Conservation (phyloP, 2,113 vertebrate genomes). For the Notothenia rossii region DNA sequence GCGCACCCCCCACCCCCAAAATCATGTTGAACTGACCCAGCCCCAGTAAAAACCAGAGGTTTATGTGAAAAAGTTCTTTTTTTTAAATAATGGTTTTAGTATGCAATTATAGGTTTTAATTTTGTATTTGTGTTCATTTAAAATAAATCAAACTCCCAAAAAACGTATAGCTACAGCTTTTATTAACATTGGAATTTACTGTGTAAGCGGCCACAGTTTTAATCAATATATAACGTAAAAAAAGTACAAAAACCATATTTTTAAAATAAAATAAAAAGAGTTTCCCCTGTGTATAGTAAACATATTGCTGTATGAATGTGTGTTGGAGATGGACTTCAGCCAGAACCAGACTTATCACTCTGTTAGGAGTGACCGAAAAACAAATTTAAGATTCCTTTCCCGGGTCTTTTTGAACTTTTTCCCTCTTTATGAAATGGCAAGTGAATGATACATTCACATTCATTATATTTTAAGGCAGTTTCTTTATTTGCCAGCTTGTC, state of each 20-base stretch:
- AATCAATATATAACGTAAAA: background rate
- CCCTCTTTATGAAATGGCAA: background rate
- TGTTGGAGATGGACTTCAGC: slow-evolving; percentile 37
- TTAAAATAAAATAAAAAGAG: background rate
- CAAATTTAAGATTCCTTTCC: slow-evolving; percentile 45
- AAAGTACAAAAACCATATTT: background rate
- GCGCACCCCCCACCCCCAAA: no score
- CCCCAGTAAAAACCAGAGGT: no score
- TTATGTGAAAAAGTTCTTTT: no score
- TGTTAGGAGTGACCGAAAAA: slow-evolving; percentile 28
- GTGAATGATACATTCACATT: background rate
- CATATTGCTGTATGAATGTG: background rate
- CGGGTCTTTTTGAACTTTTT: slow-evolving; percentile 9
- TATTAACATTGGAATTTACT: no score
- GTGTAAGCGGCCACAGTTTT: background rate
- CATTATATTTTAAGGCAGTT: background rate
- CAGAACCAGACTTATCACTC: slow-evolving; percentile 49
- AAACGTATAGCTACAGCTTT: no score
- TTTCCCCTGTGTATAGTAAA: background rate
- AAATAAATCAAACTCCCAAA: no score
- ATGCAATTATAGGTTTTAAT: no score
- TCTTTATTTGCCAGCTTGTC: background rate
- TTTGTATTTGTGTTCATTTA: no score
- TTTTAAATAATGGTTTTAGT: no score
- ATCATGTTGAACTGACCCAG: no score